Evolutionary conservation across 2,113 vertebrate species (phyloP).

Genomic region (Semicossyphus pulcher): DNA sequence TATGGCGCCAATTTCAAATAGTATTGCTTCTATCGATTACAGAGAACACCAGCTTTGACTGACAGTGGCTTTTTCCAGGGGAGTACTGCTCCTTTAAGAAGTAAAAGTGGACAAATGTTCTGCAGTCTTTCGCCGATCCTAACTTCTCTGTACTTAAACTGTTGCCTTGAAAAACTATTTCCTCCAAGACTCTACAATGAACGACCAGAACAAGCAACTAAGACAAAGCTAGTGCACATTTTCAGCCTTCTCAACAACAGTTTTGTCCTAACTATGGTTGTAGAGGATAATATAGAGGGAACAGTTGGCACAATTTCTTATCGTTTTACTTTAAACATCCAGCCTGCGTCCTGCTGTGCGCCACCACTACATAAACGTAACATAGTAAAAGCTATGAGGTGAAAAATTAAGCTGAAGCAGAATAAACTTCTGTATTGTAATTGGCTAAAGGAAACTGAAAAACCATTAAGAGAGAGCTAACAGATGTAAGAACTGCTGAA

Average conservation of each 20-base stretch:
- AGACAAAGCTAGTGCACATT: no score
- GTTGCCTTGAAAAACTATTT: no score
- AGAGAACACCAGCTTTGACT: no score
- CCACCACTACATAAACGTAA: constrained; percentile 1
- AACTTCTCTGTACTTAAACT: no score
- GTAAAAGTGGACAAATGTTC: no score
- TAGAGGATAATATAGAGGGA: not conserved
- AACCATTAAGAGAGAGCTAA: constrained; percentile 54
- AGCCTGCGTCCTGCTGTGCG: constrained; percentile 23
- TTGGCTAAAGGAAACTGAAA: constrained; percentile 55
- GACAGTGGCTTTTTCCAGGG: no score
- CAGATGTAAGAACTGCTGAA: constrained; percentile 64
- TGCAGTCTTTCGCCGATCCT: no score
- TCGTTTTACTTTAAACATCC: constrained; percentile 1
- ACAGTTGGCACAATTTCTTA: constrained; percentile 2
- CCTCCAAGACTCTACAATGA: no score
- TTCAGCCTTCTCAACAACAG: not conserved
- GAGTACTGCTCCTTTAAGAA: no score
- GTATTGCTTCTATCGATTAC: no score
- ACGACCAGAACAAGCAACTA: no score
- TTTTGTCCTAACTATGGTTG: not conserved
- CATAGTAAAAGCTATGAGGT: constrained; percentile 42
- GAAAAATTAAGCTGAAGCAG: constrained; percentile 55
- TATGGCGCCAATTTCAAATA: no score
- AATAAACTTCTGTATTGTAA: constrained; percentile 53